A percentile compares a stretch with the other conserved stretches of the same genome.
These are phyloP conservation scores for Brachyhypopomus gauderio DNA, from an alignment of 2,113 vertebrate species.

Conservation along the genomic window DNA sequence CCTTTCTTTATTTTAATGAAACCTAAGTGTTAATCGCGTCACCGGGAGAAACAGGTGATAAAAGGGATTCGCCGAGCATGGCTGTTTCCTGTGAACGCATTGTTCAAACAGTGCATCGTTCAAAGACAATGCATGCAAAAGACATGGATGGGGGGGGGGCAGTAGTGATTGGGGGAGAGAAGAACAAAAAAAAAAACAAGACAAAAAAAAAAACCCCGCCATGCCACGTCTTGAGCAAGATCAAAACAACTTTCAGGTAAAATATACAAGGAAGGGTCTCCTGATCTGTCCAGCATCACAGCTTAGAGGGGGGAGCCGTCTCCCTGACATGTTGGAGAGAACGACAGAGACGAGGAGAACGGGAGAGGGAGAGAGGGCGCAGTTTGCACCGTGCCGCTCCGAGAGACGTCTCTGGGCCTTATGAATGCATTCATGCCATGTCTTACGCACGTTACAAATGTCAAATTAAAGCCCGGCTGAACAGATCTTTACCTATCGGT, in stretches of 20 bases:
- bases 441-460: conserved; percentile 41
- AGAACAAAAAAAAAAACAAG: conserved; percentile 22
- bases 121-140: conserved; percentile 63
- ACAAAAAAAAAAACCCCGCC: conserved; percentile 32
- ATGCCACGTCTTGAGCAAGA: conserved; percentile 54
- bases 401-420: conserved; percentile 19
- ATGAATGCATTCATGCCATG: conserved; percentile 40
- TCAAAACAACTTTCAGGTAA: conserved; percentile 58
- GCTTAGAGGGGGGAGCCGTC: conserved; percentile 46
- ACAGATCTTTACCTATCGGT: conserved; percentile 2
- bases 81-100: conserved; percentile 46
- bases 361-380: conserved; percentile 21
- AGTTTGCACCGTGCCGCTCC: conserved; percentile 10
- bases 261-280: conserved; percentile 55
- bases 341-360: not conserved
- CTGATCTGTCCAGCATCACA: conserved; percentile 56
- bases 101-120: conserved; percentile 60
- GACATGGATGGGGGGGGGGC: conserved; percentile 25
- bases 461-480: conserved; percentile 42
- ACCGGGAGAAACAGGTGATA: conserved; percentile 57
- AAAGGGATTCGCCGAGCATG: conserved; percentile 51
- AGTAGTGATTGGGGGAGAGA: not conserved
- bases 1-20: conserved; percentile 53
- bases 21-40: conserved; percentile 55
- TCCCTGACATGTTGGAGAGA: conserved; percentile 31